Base-by-base conservation (phyloP, 92 coral and sea anemone species). In the Parazoanthus atlanticus region DNA sequence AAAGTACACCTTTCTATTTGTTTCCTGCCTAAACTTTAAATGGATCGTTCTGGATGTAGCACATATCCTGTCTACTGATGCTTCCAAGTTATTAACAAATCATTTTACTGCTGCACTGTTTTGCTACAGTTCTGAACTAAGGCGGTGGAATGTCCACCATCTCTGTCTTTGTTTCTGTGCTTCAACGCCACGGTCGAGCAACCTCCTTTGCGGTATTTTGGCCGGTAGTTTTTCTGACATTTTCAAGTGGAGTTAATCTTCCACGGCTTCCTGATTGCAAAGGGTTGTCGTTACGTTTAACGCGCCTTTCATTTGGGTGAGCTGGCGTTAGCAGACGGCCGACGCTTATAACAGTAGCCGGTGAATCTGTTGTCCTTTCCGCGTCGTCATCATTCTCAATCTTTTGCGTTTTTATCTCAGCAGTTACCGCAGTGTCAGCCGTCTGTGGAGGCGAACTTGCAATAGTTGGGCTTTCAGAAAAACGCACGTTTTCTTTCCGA, bases 401-500 rank as follows among this genome's bases (percentile, higher is more conserved):
- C 19, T 30, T 72, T 28, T 31, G 76, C 25, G 76, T 29, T 30
- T 12, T 72, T 72, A 29, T 72, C 34, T 72, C 21, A 16, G 36
- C 1, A 23, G 23, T 29, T 72, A 72, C 34, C 5, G 76, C 6
- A 72, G 23, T 72, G 19, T 72, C 76, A 28, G 40, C 76, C 19
- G 31, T 70, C 6, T 29, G 43, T 25, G 64, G 33, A 13, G 76
- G n/a, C n/a, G 76, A 7, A n/a, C 17, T 12, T 5, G 86, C 47
- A 6, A 29, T 13, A 15, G 25, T 11, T 52, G 29, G 46, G 46
- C n/a, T 71, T 15, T 70, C 87, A 38, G 64, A 84, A 72, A 84
- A 84, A 31, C 65, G 87, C 25, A 84, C 87, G 17, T 47, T 72
- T 43, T 83, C 77, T 26, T 66, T 67, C 7, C 86, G 76, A 83